phyloP scores from a whole-genome alignment of 2,888 invertebrate species.

The Leptopilina syphax region DNA sequence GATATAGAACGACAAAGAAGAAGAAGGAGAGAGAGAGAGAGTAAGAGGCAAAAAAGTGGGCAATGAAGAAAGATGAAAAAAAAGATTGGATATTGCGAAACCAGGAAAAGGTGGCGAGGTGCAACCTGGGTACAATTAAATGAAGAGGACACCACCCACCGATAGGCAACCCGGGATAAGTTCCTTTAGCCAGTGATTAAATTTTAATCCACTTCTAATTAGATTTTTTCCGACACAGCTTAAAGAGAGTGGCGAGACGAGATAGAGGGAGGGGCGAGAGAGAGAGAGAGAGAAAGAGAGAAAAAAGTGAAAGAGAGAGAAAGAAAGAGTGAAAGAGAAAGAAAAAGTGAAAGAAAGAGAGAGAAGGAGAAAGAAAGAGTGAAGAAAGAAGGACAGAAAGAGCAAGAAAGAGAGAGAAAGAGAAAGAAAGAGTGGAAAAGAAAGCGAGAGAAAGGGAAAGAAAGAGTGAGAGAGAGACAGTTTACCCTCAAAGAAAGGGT shows the following conservation, averaged over 20 bases:
- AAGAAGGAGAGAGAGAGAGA: constrained; percentile 34
- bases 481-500: constrained; percentile 43
- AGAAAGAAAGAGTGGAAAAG: too few relatives aligned
- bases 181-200: constrained; percentile 72
- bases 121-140: constrained; percentile 67
- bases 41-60: constrained; percentile 20
- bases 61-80: constrained; percentile 39
- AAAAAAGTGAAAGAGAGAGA: background rate
- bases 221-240: constrained; percentile 64
- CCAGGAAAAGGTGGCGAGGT: constrained; percentile 48
- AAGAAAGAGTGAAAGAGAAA: too few relatives aligned
- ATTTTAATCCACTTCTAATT: constrained; percentile 75
- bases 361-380: background rate
- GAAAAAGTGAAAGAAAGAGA: background rate
- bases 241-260: constrained; percentile 11
- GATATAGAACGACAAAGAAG: constrained; percentile 28
- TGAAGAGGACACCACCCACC: constrained; percentile 69
- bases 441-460: background rate
- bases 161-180: constrained; percentile 66
- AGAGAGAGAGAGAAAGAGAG: background rate
- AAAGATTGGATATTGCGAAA: constrained; percentile 42
- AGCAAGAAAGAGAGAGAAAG: background rate
- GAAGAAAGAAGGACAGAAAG: too few relatives aligned
- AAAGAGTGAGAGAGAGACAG: background rate
- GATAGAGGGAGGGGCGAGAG: too few relatives aligned